These are phyloP conservation scores for Arge pagana DNA, from an alignment of 2,888 invertebrate species.

Conservation along the genomic window DNA sequence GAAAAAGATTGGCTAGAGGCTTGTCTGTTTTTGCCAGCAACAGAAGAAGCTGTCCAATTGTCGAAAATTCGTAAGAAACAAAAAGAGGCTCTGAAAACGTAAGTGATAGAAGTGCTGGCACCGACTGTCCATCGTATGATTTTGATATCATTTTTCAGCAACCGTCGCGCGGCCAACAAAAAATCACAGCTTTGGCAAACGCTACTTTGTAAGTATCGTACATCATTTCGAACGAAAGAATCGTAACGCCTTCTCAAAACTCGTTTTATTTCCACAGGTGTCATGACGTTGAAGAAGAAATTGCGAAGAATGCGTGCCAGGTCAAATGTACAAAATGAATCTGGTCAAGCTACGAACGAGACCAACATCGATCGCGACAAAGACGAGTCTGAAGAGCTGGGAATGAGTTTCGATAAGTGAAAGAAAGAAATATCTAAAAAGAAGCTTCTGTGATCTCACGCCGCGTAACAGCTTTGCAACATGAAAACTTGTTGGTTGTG, in stretches of 20 bases:
- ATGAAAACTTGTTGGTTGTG: too few relatives aligned
- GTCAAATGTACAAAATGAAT: neutral
- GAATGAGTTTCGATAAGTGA: neutral
- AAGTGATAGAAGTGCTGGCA: too few relatives aligned
- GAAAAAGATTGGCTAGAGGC: constrained; percentile 36
- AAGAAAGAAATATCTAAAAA: too few relatives aligned
- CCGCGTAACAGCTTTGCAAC: too few relatives aligned
- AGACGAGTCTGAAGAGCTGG: neutral
- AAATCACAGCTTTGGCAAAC: constrained; percentile 45
- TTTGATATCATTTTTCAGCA: constrained; percentile 8
- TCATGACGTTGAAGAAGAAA: constrained; percentile 46
- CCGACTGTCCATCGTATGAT: too few relatives aligned
- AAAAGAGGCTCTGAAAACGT: constrained; percentile 35
- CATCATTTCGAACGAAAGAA: constrained; percentile 6
- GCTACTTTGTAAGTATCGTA: constrained; percentile 39
- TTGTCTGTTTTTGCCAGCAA: constrained; percentile 40
- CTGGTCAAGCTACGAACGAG: neutral
- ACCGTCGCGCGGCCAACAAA: constrained; percentile 28
- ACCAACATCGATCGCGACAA: neutral
- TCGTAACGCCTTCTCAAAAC: neutral
- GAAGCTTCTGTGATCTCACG: too few relatives aligned
- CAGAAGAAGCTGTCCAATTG: constrained; percentile 41
- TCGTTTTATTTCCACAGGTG: constrained; percentile 35
- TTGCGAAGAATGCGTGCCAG: constrained; percentile 36
- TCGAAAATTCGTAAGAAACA: constrained; percentile 41